Evolutionary conservation across 1,140 invertebrate species (phyloP), one percentile per base, ranked within the genome.

Genomic region (Drosophila sechellia): DNA sequence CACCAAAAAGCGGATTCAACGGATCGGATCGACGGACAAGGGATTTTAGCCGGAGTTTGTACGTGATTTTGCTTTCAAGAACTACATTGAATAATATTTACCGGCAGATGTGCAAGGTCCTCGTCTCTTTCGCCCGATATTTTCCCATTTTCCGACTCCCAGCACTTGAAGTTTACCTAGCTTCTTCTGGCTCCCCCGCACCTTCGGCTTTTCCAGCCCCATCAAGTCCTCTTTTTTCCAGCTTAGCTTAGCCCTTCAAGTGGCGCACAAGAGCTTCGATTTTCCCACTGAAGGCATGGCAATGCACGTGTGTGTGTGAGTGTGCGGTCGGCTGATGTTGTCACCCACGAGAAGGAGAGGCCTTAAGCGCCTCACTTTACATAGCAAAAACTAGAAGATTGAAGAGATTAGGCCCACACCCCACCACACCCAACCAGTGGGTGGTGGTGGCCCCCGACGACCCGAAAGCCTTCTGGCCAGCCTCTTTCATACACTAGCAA

Each of bases 371-470:
- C 70, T 81, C 79, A 71, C 74, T 85, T 85, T 85, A 85, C 81
- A 85, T 80, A 73, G 77, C 81, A 71, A 85, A 85, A 85, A 85
- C 81, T 85, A 85, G 75, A 80, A 85, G 81, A 85, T 85, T 85
- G 68, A 80, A 77, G 69, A 80, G 81, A 85, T 85, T 80, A 85
- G 40, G 52, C 69, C 69, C 69, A 37, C 39, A 35, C 27, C 45
- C 43, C 61, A 15, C 53, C 17, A 22, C 42, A 1, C 10, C 11
- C 59, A 65, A 17, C 20, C 35, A 12, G 27, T 25, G 35, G 3
- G 3, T 22, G 20, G 3, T 22, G 20, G 20, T 22, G 20, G 20
- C 57, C 61, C 48, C 52, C 63, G 20, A 54, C 37, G 55, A 60
- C 46, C 55, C 37, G 10, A 49, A 37, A 68, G 42, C 40, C 49